phyloP scores from a whole-genome alignment of 2,113 vertebrate species.

The Callaeas wilsoni region DNA sequence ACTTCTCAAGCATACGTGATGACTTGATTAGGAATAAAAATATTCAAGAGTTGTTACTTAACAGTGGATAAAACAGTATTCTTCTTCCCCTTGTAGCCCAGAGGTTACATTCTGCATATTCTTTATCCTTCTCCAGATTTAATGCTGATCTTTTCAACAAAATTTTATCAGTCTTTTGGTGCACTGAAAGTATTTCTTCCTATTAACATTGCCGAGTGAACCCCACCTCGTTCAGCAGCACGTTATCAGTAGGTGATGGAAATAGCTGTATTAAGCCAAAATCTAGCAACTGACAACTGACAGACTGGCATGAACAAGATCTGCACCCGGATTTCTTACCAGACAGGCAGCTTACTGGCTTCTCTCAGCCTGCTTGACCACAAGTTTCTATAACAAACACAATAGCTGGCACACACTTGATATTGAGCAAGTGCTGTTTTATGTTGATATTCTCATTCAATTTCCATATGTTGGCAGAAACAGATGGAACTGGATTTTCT shows the following conservation, averaged over 20 bases:
- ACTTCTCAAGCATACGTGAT: not conserved
- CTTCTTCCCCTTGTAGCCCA: not conserved
- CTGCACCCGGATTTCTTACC: not conserved
- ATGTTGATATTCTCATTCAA: slow-evolving; percentile 50
- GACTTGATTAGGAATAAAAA: not conserved
- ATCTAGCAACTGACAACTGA: not conserved
- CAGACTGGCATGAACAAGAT: not conserved
- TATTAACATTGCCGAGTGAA: not conserved
- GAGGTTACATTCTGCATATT: not conserved
- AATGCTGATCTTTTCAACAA: not conserved
- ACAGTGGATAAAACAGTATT: not conserved
- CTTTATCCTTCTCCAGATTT: not conserved
- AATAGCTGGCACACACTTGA: not conserved
- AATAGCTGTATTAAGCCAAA: not conserved
- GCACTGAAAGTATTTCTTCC: not conserved
- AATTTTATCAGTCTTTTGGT: not conserved
- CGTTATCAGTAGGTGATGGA: not conserved
- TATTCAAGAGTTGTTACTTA: not conserved
- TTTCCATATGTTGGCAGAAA: slow-evolving; percentile 52
- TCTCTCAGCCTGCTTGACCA: not conserved
- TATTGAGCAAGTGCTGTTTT: slow-evolving; percentile 8
- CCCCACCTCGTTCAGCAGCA: not conserved
- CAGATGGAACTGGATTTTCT: slow-evolving; percentile 57
- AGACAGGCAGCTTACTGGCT: not conserved
- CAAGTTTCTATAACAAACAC: slow-evolving; percentile 18